Base-by-base conservation (phyloP, 2,797 vertebrate genomes). In the Falco rusticolus region DNA sequence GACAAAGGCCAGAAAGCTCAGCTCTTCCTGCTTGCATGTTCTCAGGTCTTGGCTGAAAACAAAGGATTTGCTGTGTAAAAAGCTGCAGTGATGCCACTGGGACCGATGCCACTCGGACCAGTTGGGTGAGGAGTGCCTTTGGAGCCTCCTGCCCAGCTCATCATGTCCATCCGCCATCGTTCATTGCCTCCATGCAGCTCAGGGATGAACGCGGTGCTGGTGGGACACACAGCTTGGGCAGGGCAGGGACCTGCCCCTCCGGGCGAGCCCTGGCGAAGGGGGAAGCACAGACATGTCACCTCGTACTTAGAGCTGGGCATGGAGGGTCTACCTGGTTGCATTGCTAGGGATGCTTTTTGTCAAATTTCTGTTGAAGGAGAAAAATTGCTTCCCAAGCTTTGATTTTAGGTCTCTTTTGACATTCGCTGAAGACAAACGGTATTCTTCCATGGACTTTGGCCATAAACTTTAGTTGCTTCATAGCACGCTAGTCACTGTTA, bases 271-370 rank as follows among this genome's bases (percentile, higher is more conserved):
- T 34, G 13, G 10, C 4, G 34, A 13, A 13, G 4, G 1, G 1
- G 54, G 34, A 69, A 22, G 11, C 54, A 48, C 0, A 0, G 43
- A 39, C 0, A 0, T 45, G 14, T 56, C 0, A 0, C 28, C 24
- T 56, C 34, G 50, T 48, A 15, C 16, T 56, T 43, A 28, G 48
- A 91, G 34, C 34, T 83, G 56, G 50, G 20, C 11, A 26, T 13
- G 3, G 1, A 8, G 24, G 43, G 3, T 13, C 16, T 21, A 5
- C 9, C 79, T 59, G 48, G 9, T 7, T 75, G 80, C 16, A 34
- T 65, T 84, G 26, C 19, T 51, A 45, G 43, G 26, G 15, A 8
- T 24, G 25, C 13, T 43, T 71, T 90, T 57, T n/a, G 29, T 63
- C 39, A 84, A 29, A 74, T 69, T 77, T 45, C 48, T 64, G 12